These are phyloP conservation scores for Cassiopea xamachana DNA, from an alignment of 30 jellyfish, hydroid and myxozoan species.

Conservation along the genomic window DNA sequence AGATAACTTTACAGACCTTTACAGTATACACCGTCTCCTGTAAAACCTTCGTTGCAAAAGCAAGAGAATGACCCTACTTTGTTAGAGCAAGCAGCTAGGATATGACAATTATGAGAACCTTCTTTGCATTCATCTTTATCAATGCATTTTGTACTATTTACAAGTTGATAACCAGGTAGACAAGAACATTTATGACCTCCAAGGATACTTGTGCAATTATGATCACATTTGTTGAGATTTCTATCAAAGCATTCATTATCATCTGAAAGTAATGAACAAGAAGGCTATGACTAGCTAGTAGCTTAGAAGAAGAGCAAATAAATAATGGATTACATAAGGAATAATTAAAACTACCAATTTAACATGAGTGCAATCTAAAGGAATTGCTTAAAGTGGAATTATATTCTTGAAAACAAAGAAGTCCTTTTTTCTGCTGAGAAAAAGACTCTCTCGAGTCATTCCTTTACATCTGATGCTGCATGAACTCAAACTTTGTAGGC, in stretches of 20 bases:
- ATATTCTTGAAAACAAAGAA: too few relatives aligned
- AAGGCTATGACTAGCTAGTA: too few relatives aligned
- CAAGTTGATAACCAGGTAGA: conserved; percentile 40
- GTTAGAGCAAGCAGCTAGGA: conserved; percentile 28
- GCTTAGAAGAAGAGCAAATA: too few relatives aligned
- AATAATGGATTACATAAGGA: too few relatives aligned
- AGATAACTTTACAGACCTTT: conserved; percentile 4
- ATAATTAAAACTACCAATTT: too few relatives aligned
- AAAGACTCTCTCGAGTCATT: too few relatives aligned
- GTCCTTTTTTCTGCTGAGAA: too few relatives aligned
- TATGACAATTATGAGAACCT: conserved; percentile 40
- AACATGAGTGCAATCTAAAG: too few relatives aligned
- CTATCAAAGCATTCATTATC: conserved; percentile 45
- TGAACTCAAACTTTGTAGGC: too few relatives aligned
- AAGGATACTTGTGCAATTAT: conserved; percentile 39
- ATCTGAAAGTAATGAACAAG: not conserved
- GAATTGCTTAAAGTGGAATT: too few relatives aligned
- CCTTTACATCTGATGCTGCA: too few relatives aligned
- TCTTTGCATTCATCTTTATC: not conserved
- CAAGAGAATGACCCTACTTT: conserved; percentile 26
- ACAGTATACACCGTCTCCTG: conserved; percentile 49
- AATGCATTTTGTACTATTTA: conserved; percentile 19
- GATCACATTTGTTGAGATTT: not conserved
- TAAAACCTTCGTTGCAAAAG: not conserved
- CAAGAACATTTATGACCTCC: conserved; percentile 54